A percentile compares a stretch with the other conserved stretches of the same genome.
These are phyloP conservation scores for Dissostichus mawsoni DNA, from an alignment of 2,113 vertebrate species.

Conservation along the genomic window DNA sequence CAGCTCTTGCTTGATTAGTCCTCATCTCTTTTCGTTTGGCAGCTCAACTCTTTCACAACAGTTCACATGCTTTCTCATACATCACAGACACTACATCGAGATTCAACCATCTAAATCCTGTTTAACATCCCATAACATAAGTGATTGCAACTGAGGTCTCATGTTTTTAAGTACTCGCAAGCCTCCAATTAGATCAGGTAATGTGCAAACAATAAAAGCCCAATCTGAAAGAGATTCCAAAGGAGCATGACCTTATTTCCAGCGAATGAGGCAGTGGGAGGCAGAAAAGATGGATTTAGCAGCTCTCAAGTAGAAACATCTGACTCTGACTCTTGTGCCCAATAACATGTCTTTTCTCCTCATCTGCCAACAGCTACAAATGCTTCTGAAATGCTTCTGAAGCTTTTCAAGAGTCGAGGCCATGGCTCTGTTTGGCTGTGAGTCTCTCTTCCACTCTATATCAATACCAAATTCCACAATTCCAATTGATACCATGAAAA, in stretches of 20 bases:
- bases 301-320: slow-evolving; percentile 68
- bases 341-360: slow-evolving; percentile 55
- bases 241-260: slow-evolving; percentile 65
- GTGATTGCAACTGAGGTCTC: slow-evolving; percentile 36
- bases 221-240: slow-evolving; percentile 44
- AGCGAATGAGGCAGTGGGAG: slow-evolving; percentile 48
- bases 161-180: slow-evolving; percentile 38
- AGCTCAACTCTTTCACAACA: slow-evolving; percentile 15
- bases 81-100: slow-evolving; percentile 19
- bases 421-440: slow-evolving; percentile 31
- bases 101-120: slow-evolving; percentile 23
- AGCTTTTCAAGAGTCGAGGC: slow-evolving; percentile 43
- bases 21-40: slow-evolving; percentile 13
- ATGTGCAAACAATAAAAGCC: slow-evolving; percentile 43
- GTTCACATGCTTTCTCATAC: neutral
- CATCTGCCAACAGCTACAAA: slow-evolving; percentile 50
- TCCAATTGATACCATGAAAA: no score
- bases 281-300: slow-evolving; percentile 65
- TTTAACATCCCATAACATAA: slow-evolving; percentile 27
- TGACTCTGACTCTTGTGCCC: slow-evolving; percentile 54
- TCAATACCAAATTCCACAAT: no score
- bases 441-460: slow-evolving; percentile 5
- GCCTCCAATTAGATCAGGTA: slow-evolving; percentile 52
- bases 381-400: slow-evolving; percentile 39
- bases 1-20: slow-evolving; percentile 38